phyloP scores from a whole-genome alignment of 2,888 invertebrate species.

The Cantharis lateralis region DNA sequence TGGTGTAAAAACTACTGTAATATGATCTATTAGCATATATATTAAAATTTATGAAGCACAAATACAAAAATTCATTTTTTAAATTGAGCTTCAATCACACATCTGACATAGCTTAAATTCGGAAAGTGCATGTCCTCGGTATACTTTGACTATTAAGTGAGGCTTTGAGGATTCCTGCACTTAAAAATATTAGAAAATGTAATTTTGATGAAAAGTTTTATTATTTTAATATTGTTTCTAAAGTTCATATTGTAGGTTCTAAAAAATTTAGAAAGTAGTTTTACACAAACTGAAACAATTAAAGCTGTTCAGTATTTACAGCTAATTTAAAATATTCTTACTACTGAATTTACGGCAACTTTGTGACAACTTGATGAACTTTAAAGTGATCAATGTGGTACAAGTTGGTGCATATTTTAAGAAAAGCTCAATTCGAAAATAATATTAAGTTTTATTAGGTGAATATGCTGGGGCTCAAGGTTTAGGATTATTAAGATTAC shows the following conservation, averaged over 20 bases:
- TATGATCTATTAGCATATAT: no score
- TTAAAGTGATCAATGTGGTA: neutral
- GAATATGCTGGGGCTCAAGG: slow-evolving; percentile 95
- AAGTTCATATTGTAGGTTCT: neutral
- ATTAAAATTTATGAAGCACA: no score
- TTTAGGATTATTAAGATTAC: slow-evolving; percentile 89
- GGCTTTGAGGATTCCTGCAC: no score
- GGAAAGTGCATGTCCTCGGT: no score
- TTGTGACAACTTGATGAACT: neutral
- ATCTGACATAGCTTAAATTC: no score
- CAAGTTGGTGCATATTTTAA: neutral
- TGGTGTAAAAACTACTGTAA: no score
- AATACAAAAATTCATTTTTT: no score
- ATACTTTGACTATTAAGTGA: no score
- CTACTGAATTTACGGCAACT: neutral
- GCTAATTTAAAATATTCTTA: neutral
- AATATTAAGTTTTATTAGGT: slow-evolving; percentile 52
- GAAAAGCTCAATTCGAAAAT: neutral
- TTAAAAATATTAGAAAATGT: no score
- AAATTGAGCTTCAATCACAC: no score
- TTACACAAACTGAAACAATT: neutral
- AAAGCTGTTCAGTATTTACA: neutral
- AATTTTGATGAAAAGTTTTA: no score
- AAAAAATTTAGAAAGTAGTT: neutral
- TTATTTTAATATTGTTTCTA: neutral